phyloP scores from a whole-genome alignment of 2,113 vertebrate species.

The Silurus glanis region DNA sequence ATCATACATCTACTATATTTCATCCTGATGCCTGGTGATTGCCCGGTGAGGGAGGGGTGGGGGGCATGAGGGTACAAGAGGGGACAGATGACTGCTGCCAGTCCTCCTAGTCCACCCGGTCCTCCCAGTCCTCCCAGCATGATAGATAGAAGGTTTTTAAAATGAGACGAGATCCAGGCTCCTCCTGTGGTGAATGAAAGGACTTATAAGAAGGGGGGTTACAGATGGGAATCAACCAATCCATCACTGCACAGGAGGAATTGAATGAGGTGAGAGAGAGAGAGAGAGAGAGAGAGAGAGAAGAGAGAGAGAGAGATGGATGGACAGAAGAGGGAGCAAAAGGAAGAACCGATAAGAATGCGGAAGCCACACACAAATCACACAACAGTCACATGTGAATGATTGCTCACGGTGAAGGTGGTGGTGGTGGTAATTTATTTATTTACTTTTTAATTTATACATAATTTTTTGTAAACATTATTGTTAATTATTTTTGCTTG shows the following conservation, averaged over 20 bases:
- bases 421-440: not conserved
- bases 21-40: constrained; percentile 73
- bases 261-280: not conserved
- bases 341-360: not conserved
- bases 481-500: too few relatives aligned
- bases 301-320: constrained; percentile 53
- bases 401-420: not conserved
- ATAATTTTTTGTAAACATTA: too few relatives aligned
- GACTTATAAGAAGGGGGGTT: not conserved
- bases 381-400: not conserved
- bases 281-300: constrained; percentile 57
- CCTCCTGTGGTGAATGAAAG: constrained; percentile 16
- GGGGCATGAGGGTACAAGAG: constrained; percentile 29
- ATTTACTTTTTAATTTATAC: not conserved
- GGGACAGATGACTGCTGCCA: constrained; percentile 30
- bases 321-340: not conserved
- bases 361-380: not conserved
- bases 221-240: constrained; percentile 63
- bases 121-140: constrained; percentile 55
- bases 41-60: constrained; percentile 41
- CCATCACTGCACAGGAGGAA: constrained; percentile 66
- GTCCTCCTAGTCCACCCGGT: constrained; percentile 37
- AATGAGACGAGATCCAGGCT: constrained; percentile 55
- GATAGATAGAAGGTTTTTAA: constrained; percentile 74
- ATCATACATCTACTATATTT: constrained; percentile 73